Evolutionary conservation across 2,797 vertebrate species (phyloP).

Genomic region (Cuniculus paca): DNA sequence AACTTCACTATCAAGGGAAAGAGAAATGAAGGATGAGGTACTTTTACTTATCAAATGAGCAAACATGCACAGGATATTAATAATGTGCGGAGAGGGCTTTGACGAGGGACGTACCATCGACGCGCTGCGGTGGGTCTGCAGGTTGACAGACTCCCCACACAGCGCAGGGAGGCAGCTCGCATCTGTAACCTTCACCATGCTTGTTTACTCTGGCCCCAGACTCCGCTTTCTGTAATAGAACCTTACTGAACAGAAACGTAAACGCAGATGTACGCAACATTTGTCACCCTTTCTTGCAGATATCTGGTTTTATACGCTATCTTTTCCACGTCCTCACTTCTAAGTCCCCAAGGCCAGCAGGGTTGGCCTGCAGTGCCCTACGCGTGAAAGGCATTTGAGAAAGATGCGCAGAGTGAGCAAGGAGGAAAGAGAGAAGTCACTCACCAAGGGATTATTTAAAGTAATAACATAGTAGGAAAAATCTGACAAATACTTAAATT

Average conservation of each 20-base stretch:
- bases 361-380: not conserved
- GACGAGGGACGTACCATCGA: not conserved
- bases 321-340: not conserved
- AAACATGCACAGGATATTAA: conserved; percentile 8
- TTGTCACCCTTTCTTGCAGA: not conserved
- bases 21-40: not conserved
- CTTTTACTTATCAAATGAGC: conserved; percentile 24
- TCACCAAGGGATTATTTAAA: not conserved
- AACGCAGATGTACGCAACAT: not conserved
- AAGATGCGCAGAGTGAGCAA: not conserved
- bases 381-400: not conserved
- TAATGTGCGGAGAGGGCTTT: not conserved
- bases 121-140: not conserved
- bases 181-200: not conserved
- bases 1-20: conserved; percentile 9
- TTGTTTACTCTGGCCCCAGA: not conserved
- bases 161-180: not conserved
- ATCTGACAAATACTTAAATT: not conserved
- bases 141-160: not conserved
- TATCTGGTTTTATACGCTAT: not conserved
- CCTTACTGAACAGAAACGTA: not conserved
- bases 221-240: not conserved
- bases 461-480: not conserved
- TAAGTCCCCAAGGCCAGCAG: not conserved
- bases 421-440: not conserved